These are phyloP conservation scores for Metaphire vulgaris DNA, from an alignment of 1,140 invertebrate species.

Conservation along the genomic window DNA sequence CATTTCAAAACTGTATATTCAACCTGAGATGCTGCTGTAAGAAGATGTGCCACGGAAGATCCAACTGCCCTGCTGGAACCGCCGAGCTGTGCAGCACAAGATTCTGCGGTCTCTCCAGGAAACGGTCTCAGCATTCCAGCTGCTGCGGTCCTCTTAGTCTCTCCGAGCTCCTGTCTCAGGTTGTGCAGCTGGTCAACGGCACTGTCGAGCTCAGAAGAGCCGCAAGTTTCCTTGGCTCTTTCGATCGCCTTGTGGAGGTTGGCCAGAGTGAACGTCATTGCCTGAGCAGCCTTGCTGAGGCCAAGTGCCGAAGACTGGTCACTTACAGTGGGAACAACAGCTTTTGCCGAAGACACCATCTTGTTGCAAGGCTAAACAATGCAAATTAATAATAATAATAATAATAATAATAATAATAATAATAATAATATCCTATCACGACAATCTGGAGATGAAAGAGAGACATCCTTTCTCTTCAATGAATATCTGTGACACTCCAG, in stretches of 20 bases:
- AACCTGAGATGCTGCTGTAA: slow-evolving; percentile 73
- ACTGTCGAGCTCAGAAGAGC: slow-evolving; percentile 66
- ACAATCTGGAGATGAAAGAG: too few relatives aligned
- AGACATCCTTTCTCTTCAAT: too few relatives aligned
- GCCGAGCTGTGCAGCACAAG: slow-evolving; percentile 65
- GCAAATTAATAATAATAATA: too few relatives aligned
- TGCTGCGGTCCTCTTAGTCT: slow-evolving; percentile 68
- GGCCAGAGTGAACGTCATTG: slow-evolving; percentile 66
- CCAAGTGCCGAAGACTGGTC: slow-evolving; percentile 71
- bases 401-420: neutral
- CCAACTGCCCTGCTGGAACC: slow-evolving; percentile 62
- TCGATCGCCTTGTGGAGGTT: slow-evolving; percentile 73
- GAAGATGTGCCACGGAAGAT: slow-evolving; percentile 68
- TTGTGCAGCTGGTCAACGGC: slow-evolving; percentile 63
- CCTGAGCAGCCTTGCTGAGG: slow-evolving; percentile 65
- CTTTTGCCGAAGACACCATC: slow-evolving; percentile 67
- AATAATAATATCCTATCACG: too few relatives aligned
- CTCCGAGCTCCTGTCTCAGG: slow-evolving; percentile 72
- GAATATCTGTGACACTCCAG: too few relatives aligned
- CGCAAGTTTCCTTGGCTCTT: slow-evolving; percentile 72
- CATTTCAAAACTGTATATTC: too few relatives aligned
- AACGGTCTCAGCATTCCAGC: slow-evolving; percentile 67
- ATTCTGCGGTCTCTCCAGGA: slow-evolving; percentile 78
- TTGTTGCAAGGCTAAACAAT: slow-evolving; percentile 58
- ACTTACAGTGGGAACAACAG: slow-evolving; percentile 74